Evolutionary conservation across 2,888 invertebrate species (phyloP).

Genomic region (Dromius quadrimaculatus): DNA sequence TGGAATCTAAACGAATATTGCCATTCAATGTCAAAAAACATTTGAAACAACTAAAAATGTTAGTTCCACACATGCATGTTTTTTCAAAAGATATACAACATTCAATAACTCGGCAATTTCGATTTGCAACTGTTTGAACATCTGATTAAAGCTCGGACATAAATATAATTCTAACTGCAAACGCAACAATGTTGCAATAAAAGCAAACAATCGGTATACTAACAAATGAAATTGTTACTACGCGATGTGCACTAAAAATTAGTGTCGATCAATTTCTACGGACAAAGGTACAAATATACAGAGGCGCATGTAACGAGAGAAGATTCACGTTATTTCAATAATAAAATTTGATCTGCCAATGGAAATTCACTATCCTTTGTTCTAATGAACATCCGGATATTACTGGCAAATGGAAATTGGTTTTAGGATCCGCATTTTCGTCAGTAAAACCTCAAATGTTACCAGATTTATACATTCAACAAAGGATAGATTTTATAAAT

Average conservation of each 20-base stretch:
- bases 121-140: too few relatives aligned
- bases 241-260: slow-evolving; percentile 24
- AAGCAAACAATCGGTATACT: slow-evolving; percentile 29
- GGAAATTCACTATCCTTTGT: slow-evolving; percentile 25
- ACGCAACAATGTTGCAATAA: slow-evolving; percentile 17
- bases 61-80: too few relatives aligned
- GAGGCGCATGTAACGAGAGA: slow-evolving; percentile 4
- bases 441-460: too few relatives aligned
- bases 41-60: too few relatives aligned
- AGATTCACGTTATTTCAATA: slow-evolving; percentile 45
- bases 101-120: too few relatives aligned
- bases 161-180: slow-evolving; percentile 15
- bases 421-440: too few relatives aligned
- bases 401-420: slow-evolving; percentile 32
- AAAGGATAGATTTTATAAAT: too few relatives aligned
- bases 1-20: too few relatives aligned
- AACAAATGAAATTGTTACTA: slow-evolving; percentile 33
- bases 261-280: slow-evolving; percentile 32
- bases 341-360: slow-evolving; percentile 45
- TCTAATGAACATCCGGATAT: slow-evolving; percentile 27
- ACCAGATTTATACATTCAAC: too few relatives aligned
- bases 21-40: too few relatives aligned
- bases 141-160: slow-evolving; percentile 16
- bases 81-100: too few relatives aligned
- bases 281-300: slow-evolving; percentile 2